Conservation (phyloP, 1,140 invertebrate genomes). For the Telenomus remus region DNA sequence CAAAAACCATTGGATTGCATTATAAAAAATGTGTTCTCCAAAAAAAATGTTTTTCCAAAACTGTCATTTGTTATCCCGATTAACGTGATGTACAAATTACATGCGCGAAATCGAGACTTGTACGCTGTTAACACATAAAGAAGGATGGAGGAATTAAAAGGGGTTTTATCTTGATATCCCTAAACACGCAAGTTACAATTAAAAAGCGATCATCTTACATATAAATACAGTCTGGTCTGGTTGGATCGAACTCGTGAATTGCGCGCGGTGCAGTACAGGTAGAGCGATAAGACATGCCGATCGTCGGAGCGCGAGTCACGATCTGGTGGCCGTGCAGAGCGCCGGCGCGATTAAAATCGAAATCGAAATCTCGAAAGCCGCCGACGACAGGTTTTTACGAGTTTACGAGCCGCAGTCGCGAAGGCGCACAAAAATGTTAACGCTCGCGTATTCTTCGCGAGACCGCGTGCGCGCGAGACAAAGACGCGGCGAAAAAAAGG, state of each 20-base stretch:
- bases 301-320: conserved; percentile 48
- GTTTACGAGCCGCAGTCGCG: conserved; percentile 42
- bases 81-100: too few species aligned
- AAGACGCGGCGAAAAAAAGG: conserved; percentile 17
- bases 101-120: too few species aligned
- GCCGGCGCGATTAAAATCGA: conserved; percentile 60
- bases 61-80: too few species aligned
- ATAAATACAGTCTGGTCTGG: conserved; percentile 24
- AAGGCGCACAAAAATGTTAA: conserved; percentile 26
- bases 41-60: too few species aligned
- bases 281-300: conserved; percentile 48
- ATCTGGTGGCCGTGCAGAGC: conserved; percentile 33
- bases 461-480: conserved; percentile 13
- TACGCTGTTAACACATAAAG: too few species aligned
- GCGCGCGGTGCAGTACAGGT: conserved; percentile 1
- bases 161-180: conserved; percentile 27
- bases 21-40: too few species aligned
- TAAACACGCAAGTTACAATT: conserved; percentile 35
- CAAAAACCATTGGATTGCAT: too few species aligned
- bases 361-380: conserved; percentile 59
- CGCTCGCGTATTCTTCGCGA: not conserved
- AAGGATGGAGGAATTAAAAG: not conserved
- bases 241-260: conserved; percentile 48
- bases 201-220: conserved; percentile 34
- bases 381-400: conserved; percentile 53